Evolutionary conservation across 2,888 invertebrate genomes (phyloP).

Genomic region (Cryptocephalus primarius): DNA sequence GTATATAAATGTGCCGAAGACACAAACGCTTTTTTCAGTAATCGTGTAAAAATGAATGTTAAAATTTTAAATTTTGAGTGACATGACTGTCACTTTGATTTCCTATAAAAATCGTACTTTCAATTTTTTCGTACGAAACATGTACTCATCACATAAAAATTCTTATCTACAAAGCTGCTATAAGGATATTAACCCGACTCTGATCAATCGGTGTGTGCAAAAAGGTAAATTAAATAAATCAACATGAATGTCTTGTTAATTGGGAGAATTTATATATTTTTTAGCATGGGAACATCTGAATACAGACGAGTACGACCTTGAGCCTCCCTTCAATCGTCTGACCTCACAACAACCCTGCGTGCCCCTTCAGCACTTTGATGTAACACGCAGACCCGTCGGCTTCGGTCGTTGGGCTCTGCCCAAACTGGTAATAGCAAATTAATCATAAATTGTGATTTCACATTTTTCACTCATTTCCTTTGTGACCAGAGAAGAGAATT

Average conservation of each 20-base stretch:
- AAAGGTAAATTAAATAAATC: conserved; percentile 11
- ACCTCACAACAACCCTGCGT: conserved; percentile 35
- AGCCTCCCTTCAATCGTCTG: conserved; percentile 29
- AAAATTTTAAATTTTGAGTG: too few species aligned
- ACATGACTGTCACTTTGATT: too few species aligned
- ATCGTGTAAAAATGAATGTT: too few species aligned
- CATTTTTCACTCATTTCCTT: too few species aligned
- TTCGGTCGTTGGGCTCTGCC: conserved; percentile 38
- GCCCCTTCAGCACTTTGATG: conserved; percentile 35
- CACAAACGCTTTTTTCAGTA: too few species aligned
- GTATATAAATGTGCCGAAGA: too few species aligned
- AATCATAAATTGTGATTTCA: neutral
- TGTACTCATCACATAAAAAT: conserved; percentile 31
- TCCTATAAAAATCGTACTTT: too few species aligned
- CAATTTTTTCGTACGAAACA: conserved; percentile 9
- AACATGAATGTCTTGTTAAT: neutral
- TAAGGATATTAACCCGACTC: conserved; percentile 26
- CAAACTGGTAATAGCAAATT: conserved; percentile 27
- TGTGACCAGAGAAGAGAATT: conserved; percentile 32
- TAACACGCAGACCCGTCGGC: conserved; percentile 34
- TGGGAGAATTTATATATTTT: neutral
- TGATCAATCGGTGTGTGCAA: conserved; percentile 31
- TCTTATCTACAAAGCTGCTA: conserved; percentile 30
- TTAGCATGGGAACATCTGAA: conserved; percentile 9
- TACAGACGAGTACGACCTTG: conserved; percentile 24